Evolutionary conservation across 35 echinoderm and acorn worm genomes (phyloP).

Genomic region (Apostichopus californicus): DNA sequence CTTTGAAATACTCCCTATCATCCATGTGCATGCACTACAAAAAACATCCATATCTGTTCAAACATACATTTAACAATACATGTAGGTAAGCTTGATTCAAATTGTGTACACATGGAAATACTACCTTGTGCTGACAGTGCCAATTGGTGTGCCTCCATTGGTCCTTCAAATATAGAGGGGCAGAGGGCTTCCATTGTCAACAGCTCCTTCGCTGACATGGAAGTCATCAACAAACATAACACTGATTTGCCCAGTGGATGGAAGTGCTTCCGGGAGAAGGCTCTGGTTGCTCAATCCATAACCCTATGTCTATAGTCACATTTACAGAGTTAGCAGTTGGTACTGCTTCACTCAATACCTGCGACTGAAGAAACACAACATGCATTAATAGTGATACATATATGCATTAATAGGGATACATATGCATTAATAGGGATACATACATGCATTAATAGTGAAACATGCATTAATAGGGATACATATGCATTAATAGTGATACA

Average conservation of each 20-base stretch:
- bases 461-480: too few species aligned
- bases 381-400: too few species aligned
- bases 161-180: background rate
- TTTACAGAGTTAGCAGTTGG: background rate
- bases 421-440: too few species aligned
- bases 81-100: background rate
- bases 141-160: background rate
- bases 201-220: background rate
- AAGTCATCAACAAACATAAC: background rate
- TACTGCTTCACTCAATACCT: background rate
- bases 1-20: too few species aligned
- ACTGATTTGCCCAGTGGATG: background rate
- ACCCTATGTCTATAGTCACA: background rate
- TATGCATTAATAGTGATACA: too few species aligned
- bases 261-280: background rate
- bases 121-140: conserved; percentile 4
- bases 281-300: background rate
- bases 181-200: background rate
- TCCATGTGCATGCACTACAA: too few species aligned
- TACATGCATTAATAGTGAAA: too few species aligned
- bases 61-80: too few species aligned
- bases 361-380: background rate
- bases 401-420: too few species aligned
- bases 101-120: background rate
- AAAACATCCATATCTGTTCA: too few species aligned